Base-by-base conservation (phyloP, 2,888 invertebrate species). In the Drosophila cognata region DNA sequence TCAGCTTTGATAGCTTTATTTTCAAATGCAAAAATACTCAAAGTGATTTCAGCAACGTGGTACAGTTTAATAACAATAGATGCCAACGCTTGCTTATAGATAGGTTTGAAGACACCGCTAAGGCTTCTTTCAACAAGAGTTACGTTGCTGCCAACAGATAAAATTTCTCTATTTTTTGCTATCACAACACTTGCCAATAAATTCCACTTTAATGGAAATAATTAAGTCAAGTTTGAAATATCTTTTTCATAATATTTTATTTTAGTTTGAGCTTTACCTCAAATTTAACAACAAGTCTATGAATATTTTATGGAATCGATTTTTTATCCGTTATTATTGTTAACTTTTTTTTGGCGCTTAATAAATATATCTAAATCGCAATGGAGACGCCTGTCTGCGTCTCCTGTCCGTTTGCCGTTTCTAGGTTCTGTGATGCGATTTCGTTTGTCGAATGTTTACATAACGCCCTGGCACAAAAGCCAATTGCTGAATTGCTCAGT, bases 391-490 rank as follows among this genome's bases (percentile, higher is more conserved):
- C 80, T 77, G 74, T 70, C 68, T 74, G 67, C 60, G 67, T 64
- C 64, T 62, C 64, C 60, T 29, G 16, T 62, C 33, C 56, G 46
- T 58, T 36, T 41, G 38, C 46, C 48, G 33, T 64, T 55, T 52
- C 74, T 69, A 64, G 61, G 33, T 59, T 56, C 28, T 51, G 58
- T 68, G 70, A 74, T 87, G 82, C 69, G 79, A 89, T 84, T 82
- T 72, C 79, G 69, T 31, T 77, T 55, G 67, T 82, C 67, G 79
- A 83, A 77, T 90, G 85, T 85, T 85, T 85, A 90, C 90, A 85
- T 85, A 85, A 85, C 85, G 89, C 89, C 84, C 81, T 82, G 83
- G 69, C 86, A 85, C 88, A 85, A 88, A 90, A 74, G 80, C 83
- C 83, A 90, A 88, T 88, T 77, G 88, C 85, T 81, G 76, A 87